Evolutionary conservation across 64 coral and sea anemone species (phyloP), one percentile per base, ranked within the genome.

Genomic region (Stylophora pistillata): DNA sequence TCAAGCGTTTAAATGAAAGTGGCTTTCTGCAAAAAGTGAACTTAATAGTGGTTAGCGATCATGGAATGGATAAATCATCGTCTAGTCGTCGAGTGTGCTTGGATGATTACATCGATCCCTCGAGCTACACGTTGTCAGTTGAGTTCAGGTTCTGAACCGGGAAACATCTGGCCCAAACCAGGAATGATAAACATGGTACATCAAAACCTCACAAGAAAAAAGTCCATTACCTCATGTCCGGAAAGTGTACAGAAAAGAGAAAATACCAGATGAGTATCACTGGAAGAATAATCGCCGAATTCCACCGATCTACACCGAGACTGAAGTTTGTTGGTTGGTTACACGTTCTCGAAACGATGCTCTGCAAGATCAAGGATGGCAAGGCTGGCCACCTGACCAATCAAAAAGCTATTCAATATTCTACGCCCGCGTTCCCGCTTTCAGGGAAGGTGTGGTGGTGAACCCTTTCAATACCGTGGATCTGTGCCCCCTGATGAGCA

Each of bases 251-350:
- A 20, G 37, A 53, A 94, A 74, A 68, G 76, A 77, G 10, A 88
- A 90, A 15, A 90, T 94, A 20, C 92, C 92, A 6, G 34, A 20
- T 16, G 47, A 25, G 52, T 90, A 89, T 77, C 92, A 94, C 65
- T 94, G 88, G 78, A 94, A 86, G 71, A 81, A 90, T 64, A 94
- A 69, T 26, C 88, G 80, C 29, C 79, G 92, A 60, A 90, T 94
- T 56, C 62, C 92, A 18, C 87, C 73, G 37, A 94, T 94, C 25
- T 73, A 78, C 23, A 76, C 82, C 41, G 88, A 89, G 58, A 78
- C 92, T 21, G 87, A 90, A 29, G 78, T 77, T 30, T 87, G 88
- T 1, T 94, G 92, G 92, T 56, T 76, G 56, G 68, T 94, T 21
- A 23, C 32, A 52, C 60, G 30, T 12, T 83, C 79, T 2, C 41